phyloP scores from a whole-genome alignment of 1,140 invertebrate genomes.

The Pogonomyrmex californicus region DNA sequence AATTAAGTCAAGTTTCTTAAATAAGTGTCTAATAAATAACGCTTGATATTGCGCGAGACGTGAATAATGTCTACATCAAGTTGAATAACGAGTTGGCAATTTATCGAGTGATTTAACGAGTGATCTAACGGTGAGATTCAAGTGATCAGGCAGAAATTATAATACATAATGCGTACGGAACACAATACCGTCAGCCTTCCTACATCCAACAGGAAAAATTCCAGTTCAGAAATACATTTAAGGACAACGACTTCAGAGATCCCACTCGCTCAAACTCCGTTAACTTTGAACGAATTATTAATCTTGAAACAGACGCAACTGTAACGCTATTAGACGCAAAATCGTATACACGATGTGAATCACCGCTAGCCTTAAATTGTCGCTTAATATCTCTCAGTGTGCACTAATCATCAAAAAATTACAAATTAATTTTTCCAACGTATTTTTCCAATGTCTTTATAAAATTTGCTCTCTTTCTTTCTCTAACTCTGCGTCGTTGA shows the following conservation, averaged over 20 bases:
- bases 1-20: not conserved
- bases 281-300: slow-evolving; percentile 37
- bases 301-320: slow-evolving; percentile 52
- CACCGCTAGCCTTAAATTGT: slow-evolving; percentile 22
- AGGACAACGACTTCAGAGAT: slow-evolving; percentile 45
- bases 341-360: not conserved
- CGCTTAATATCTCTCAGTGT: not conserved
- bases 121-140: slow-evolving; percentile 50
- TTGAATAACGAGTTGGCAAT: slow-evolving; percentile 49
- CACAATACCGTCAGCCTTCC: not conserved
- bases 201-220: not conserved
- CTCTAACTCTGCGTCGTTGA: not conserved
- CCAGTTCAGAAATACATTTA: slow-evolving; percentile 50
- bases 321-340: slow-evolving; percentile 33
- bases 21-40: not conserved
- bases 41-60: not conserved
- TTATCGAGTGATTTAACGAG: slow-evolving; percentile 43
- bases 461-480: not conserved
- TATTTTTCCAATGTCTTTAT: not conserved
- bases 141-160: slow-evolving; percentile 54
- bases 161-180: not conserved
- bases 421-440: not conserved
- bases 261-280: slow-evolving; percentile 37
- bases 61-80: slow-evolving; percentile 20
- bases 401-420: not conserved